A percentile compares a stretch with the other conserved stretches of the same genome.
Conservation (phyloP, 1,140 invertebrate species). For the Linepithema humile region DNA sequence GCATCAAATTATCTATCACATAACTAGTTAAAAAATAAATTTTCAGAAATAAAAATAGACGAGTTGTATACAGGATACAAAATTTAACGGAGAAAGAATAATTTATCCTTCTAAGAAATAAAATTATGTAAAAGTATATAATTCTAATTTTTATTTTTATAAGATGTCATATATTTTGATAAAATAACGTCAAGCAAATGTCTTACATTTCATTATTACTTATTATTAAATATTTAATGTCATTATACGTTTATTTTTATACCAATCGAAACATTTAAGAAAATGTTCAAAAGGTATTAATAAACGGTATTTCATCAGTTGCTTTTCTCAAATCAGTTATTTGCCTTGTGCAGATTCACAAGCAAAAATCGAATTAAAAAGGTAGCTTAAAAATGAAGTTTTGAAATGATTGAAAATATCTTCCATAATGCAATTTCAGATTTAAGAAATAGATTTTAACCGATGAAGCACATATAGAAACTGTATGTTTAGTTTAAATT, state of each 20-base stretch:
- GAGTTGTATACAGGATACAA: neutral
- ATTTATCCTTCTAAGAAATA: too few species aligned
- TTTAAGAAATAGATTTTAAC: neutral
- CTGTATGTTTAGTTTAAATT: neutral
- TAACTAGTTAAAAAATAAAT: too few species aligned
- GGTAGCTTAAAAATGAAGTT: neutral
- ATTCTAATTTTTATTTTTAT: too few species aligned
- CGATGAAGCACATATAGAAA: neutral
- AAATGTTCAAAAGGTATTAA: neutral
- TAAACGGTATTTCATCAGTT: neutral
- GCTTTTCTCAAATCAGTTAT: neutral
- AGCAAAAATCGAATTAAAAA: neutral
- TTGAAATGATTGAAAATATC: neutral
- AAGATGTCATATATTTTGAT: too few species aligned
- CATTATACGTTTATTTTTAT: too few species aligned
- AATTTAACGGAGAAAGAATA: too few species aligned
- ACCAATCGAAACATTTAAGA: neutral
- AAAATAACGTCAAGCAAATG: too few species aligned
- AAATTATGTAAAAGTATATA: too few species aligned
- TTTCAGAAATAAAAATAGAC: too few species aligned
- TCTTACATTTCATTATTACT: too few species aligned
- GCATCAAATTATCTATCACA: too few species aligned
- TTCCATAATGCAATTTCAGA: neutral
- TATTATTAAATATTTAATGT: too few species aligned
- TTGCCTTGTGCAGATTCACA: neutral